Percentiles rank a stretch among this genome's conserved stretches.
These are phyloP conservation scores for Smutsia gigantea DNA, from an alignment of 2,797 vertebrate species.

Conservation along the genomic window DNA sequence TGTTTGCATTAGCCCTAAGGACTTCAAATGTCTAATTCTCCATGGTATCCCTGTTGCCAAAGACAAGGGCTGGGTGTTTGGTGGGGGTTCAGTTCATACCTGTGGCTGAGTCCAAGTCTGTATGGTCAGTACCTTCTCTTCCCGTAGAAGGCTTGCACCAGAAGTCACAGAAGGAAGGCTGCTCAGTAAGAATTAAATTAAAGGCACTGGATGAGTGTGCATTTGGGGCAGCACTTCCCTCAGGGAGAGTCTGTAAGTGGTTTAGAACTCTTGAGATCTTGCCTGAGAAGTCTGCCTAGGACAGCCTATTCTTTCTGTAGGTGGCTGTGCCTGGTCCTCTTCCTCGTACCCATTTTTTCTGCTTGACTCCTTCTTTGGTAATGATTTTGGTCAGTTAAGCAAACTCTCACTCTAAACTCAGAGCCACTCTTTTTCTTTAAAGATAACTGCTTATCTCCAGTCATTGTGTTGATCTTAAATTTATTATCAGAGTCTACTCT, in stretches of 20 bases:
- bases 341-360: neutral
- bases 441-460: neutral
- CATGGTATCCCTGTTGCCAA: neutral
- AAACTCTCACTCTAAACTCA: neutral
- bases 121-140: neutral
- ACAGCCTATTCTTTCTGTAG: neutral
- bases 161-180: neutral
- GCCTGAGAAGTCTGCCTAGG: neutral
- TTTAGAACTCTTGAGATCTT: neutral
- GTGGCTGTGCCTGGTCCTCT: neutral
- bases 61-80: neutral
- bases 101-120: neutral
- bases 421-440: constrained; percentile 7
- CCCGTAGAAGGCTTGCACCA: neutral
- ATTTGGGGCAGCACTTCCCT: neutral
- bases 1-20: neutral
- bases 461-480: constrained; percentile 39
- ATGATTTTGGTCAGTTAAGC: constrained; percentile 4
- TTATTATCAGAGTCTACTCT: neutral
- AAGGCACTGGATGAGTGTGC: neutral
- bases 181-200: neutral
- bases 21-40: constrained; percentile 8
- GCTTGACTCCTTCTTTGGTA: neutral
- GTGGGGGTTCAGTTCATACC: neutral
- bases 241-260: neutral